Evolutionary conservation across 1,140 invertebrate species (phyloP), one percentile per base, ranked within the genome.

Genomic region (Drosophila bocki): DNA sequence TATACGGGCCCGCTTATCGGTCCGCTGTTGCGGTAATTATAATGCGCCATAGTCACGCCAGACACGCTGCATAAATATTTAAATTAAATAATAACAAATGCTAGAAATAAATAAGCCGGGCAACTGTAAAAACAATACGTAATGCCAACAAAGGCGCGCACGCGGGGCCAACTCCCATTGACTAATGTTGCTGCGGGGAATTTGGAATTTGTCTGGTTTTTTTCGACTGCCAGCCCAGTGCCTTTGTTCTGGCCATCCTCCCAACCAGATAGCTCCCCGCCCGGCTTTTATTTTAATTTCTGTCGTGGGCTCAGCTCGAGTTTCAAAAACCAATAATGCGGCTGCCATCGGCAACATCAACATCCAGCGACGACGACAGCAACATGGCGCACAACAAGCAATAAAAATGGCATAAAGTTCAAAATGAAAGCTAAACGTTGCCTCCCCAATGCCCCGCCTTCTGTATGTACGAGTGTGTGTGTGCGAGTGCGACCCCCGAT

Each of bases 41-140:
- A 80, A 87, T 88, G 80, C 78, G 80, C 60, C 77, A 79, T 62
- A 82, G 85, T 90, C 85, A 88, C 86, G 85, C 78, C 81, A 90
- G 86, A 82, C 81, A 88, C 68, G 85, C 85, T 88, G 85, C 85
- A 88, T 90, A 88, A 88, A 88, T 88, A 88, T 90, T 88, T 78
- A 88, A 90, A 90, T 90, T 72, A 79, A 90, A 90, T 90, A 90
- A 90, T 84, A 84, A 78, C 78, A 90, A 88, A 76, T 90, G 78
- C 84, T 67, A 56, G 56, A 75, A 85, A 81, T 70, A 81, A 88
- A 75, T 80, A 78, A 74, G 69, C 65, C 65, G 79, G 58, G 60
- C 84, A 78, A 90, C 84, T 88, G 84, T 88, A 88, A 88, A 88
- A 88, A 88, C 51, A 90, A 84, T 90, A 85, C 85, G 78, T 88